Conservation (phyloP, 2,797 vertebrate species). For the Gorsachius magnificus region DNA sequence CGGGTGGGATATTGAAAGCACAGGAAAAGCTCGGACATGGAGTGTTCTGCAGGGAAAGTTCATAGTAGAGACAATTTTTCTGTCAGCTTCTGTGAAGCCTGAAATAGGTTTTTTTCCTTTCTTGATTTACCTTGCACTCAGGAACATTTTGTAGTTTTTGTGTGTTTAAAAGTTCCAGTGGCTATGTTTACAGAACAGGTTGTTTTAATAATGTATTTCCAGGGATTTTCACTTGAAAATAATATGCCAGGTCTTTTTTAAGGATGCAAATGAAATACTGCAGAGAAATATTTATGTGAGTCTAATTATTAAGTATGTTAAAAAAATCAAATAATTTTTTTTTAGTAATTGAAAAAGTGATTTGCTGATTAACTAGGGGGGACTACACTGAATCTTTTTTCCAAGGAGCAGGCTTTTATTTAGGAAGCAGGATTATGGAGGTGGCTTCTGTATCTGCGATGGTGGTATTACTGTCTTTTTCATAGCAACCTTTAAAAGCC, state of each 20-base stretch:
- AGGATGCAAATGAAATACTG: background rate
- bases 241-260: background rate
- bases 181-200: background rate
- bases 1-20: background rate
- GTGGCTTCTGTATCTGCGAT: background rate
- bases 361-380: background rate
- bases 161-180: background rate
- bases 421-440: background rate
- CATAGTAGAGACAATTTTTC: fast-evolving
- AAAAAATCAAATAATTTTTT: background rate
- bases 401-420: background rate
- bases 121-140: background rate
- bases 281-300: background rate
- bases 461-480: background rate
- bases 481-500: background rate
- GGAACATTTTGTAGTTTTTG: background rate
- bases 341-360: background rate
- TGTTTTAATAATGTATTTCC: background rate
- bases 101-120: background rate
- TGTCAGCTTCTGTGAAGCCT: background rate
- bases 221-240: background rate
- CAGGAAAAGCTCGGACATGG: background rate
- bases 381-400: background rate
- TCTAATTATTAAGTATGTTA: background rate
- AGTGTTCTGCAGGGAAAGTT: background rate